Percentiles rank a stretch among this genome's conserved stretches.
These are phyloP conservation scores for Temnothorax nylanderi DNA, from an alignment of 1,140 invertebrate species.

Conservation along the genomic window DNA sequence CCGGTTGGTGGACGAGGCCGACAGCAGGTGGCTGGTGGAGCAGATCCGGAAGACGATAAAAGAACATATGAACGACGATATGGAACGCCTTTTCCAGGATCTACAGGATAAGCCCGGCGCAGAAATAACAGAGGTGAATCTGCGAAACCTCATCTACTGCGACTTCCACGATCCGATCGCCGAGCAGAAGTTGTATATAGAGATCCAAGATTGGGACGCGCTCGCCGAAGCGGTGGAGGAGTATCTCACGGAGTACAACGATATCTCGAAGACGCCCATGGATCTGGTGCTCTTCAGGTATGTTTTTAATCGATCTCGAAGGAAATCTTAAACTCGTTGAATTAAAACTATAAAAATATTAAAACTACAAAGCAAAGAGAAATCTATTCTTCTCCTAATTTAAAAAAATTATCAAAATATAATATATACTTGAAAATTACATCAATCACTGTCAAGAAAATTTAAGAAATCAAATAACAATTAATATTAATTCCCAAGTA, in stretches of 20 bases:
- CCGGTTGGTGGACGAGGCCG: slow-evolving; percentile 93
- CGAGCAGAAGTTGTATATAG: slow-evolving; percentile 94
- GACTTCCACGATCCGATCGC: slow-evolving; percentile 97
- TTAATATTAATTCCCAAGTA: not conserved
- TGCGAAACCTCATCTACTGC: slow-evolving; percentile 96
- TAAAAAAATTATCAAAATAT: not conserved
- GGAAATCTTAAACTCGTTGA: not conserved
- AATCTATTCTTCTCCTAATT: not conserved
- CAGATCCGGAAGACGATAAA: slow-evolving; percentile 87
- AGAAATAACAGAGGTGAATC: slow-evolving; percentile 91
- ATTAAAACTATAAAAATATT: not conserved
- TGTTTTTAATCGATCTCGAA: not conserved
- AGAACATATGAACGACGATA: slow-evolving; percentile 84
- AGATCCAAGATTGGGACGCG: slow-evolving; percentile 93
- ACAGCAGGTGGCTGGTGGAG: slow-evolving; percentile 92
- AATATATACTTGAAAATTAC: not conserved
- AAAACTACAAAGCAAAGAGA: not conserved
- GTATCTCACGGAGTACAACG: slow-evolving; percentile 97
- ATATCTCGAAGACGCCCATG: slow-evolving; percentile 99
- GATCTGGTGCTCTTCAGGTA: slow-evolving; percentile 97
- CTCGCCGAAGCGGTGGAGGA: slow-evolving; percentile 93
- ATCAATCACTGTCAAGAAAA: not conserved
- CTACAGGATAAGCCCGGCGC: slow-evolving; percentile 75
- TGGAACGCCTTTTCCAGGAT: slow-evolving; percentile 84
- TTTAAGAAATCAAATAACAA: not conserved